These are phyloP conservation scores for Dicycla oo DNA, from an alignment of 2,888 invertebrate genomes.

Conservation along the genomic window DNA sequence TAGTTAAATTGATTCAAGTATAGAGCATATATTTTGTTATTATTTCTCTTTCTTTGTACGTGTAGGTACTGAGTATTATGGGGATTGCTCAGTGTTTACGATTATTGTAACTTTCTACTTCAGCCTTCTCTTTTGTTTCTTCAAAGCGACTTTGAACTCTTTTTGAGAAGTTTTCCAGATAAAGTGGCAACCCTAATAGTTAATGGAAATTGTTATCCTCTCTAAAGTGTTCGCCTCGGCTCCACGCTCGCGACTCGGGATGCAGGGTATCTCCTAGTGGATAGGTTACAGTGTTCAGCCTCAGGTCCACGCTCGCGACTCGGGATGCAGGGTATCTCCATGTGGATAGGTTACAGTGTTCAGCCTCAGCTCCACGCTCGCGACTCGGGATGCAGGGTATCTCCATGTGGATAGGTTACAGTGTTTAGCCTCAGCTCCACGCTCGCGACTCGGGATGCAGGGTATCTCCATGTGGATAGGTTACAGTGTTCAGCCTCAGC, in stretches of 20 bases:
- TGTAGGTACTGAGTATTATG: too few species aligned
- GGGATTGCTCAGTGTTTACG: conserved; percentile 7
- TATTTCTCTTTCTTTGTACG: neutral
- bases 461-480: too few species aligned
- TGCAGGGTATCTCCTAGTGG: too few species aligned
- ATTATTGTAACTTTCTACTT: neutral
- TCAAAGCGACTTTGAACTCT: conserved; percentile 1
- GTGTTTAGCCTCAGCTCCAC: neutral
- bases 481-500: neutral
- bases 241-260: neutral
- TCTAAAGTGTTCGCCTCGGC: neutral
- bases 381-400: too few species aligned
- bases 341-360: too few species aligned
- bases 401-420: too few species aligned
- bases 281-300: neutral
- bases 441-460: neutral
- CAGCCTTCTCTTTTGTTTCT: neutral
- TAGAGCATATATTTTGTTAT: conserved; percentile 24
- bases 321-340: too few species aligned
- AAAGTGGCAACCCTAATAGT: conserved; percentile 19
- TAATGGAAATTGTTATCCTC: conserved; percentile 6
- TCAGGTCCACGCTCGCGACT: neutral
- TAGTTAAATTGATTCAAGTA: conserved; percentile 20
- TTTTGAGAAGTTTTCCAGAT: neutral
- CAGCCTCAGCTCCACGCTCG: neutral